Conservation (phyloP, 2,888 invertebrate genomes). For the Cordylochernes scorpioides region DNA sequence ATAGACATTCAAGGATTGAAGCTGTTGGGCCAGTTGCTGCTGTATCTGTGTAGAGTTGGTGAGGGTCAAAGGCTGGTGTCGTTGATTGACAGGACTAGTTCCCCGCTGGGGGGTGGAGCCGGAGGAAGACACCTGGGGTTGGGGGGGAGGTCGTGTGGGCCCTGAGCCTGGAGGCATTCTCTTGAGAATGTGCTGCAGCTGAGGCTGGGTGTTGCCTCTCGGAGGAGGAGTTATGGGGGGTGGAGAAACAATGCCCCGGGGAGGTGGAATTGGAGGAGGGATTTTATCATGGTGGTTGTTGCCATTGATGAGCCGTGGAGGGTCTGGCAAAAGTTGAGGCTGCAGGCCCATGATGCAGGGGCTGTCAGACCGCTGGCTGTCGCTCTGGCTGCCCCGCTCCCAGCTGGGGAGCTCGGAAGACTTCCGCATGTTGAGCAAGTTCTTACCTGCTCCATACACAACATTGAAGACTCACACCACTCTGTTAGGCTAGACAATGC, state of each 20-base stretch:
- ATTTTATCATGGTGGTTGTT: slow-evolving; percentile 11
- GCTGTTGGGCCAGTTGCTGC: slow-evolving; percentile 60
- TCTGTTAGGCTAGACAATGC: too few species aligned
- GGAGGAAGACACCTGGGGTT: slow-evolving; percentile 9
- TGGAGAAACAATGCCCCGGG: slow-evolving; percentile 21
- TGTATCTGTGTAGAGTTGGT: slow-evolving; percentile 26
- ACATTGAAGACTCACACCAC: too few species aligned
- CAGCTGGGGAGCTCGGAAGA: too few species aligned
- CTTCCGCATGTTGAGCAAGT: too few species aligned
- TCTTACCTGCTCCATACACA: too few species aligned
- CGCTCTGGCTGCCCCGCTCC: slow-evolving; percentile 1
- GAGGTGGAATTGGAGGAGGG: slow-evolving; percentile 18
- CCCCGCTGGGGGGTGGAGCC: slow-evolving; percentile 18
- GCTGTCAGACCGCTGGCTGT: slow-evolving; percentile 2
- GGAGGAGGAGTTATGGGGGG: slow-evolving; percentile 37
- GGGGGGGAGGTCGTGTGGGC: slow-evolving; percentile 8
- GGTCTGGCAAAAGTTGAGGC: slow-evolving; percentile 10
- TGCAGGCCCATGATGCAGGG: slow-evolving; percentile 8
- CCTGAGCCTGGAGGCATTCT: slow-evolving; percentile 38
- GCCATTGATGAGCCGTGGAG: slow-evolving; percentile 10
- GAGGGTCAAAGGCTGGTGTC: slow-evolving; percentile 44
- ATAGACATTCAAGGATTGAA: slow-evolving; percentile 54
- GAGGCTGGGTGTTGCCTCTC: slow-evolving; percentile 18
- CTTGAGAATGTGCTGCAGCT: slow-evolving; percentile 39
- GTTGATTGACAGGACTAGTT: slow-evolving; percentile 37